Evolutionary conservation across 2,888 invertebrate genomes (phyloP).

Genomic region (Polydrusus tereticollis): DNA sequence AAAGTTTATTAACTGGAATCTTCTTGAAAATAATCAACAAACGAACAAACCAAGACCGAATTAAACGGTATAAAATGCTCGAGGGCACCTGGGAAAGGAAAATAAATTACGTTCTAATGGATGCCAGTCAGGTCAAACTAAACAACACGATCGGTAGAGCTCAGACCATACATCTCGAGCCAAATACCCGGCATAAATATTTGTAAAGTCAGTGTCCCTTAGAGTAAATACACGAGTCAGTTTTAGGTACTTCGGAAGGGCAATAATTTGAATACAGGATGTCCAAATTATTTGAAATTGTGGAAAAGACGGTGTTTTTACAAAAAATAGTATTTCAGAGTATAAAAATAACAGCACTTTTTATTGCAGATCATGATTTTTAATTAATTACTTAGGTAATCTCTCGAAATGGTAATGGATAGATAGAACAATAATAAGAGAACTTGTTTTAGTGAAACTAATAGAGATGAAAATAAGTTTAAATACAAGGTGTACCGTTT

Average conservation of each 20-base stretch:
- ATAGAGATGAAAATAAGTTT: too few species aligned
- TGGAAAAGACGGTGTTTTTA: too few species aligned
- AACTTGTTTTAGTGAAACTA: too few species aligned
- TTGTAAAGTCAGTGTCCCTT: conserved; percentile 14
- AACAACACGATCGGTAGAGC: conserved; percentile 5
- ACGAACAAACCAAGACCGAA: not conserved
- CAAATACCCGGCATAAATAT: not conserved
- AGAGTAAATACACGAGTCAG: not conserved
- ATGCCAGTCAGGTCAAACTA: conserved; percentile 3
- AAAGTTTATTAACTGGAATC: not conserved
- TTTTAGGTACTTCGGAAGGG: not conserved
- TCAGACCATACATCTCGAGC: conserved; percentile 2
- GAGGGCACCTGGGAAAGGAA: conserved; percentile 13
- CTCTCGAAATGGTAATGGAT: too few species aligned
- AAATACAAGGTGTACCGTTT: too few species aligned
- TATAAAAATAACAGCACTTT: too few species aligned
- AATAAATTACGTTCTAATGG: conserved; percentile 16
- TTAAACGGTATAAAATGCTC: conserved; percentile 14
- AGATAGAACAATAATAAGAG: too few species aligned
- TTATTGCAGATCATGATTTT: too few species aligned
- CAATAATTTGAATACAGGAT: not conserved
- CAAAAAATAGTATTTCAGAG: too few species aligned
- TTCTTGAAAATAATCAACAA: conserved; percentile 8
- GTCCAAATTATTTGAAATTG: not conserved
- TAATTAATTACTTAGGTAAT: too few species aligned